Conservation (phyloP, 30 jellyfish, hydroid and myxozoan species). For the Chrysaora quinquecirrha region DNA sequence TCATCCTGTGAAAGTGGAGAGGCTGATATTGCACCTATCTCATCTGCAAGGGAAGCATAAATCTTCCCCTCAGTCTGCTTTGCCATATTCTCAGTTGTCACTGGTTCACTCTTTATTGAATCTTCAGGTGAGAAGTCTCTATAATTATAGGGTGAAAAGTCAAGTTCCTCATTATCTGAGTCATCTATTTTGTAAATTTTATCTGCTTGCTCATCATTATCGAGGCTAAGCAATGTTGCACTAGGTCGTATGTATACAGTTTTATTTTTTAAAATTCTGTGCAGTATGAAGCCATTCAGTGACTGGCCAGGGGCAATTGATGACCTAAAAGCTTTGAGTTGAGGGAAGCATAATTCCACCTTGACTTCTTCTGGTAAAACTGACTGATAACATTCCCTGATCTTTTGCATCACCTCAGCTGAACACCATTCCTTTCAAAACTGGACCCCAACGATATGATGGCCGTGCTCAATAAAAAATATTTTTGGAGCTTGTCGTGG, state of each 20-base stretch:
- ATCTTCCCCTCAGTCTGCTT: neutral
- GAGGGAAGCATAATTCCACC: neutral
- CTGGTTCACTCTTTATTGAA: neutral
- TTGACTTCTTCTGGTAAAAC: neutral
- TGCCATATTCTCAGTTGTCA: neutral
- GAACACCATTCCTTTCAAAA: neutral
- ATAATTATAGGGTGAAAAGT: neutral
- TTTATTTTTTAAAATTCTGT: neutral
- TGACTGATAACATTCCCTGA: neutral
- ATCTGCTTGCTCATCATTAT: neutral
- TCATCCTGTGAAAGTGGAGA: neutral
- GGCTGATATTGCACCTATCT: neutral
- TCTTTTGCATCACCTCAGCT: neutral
- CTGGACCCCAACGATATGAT: neutral
- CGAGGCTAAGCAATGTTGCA: neutral
- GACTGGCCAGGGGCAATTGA: conserved; percentile 13
- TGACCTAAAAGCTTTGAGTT: neutral
- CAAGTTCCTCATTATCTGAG: neutral
- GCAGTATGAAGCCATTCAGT: neutral
- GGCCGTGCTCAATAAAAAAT: neutral
- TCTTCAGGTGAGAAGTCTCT: neutral
- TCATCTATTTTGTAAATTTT: neutral
- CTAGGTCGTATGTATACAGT: neutral
- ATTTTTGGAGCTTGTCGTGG: neutral
- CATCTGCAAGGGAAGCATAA: neutral